Evolutionary conservation across 1,140 invertebrate species (phyloP).

Genomic region (Cydia splendana): DNA sequence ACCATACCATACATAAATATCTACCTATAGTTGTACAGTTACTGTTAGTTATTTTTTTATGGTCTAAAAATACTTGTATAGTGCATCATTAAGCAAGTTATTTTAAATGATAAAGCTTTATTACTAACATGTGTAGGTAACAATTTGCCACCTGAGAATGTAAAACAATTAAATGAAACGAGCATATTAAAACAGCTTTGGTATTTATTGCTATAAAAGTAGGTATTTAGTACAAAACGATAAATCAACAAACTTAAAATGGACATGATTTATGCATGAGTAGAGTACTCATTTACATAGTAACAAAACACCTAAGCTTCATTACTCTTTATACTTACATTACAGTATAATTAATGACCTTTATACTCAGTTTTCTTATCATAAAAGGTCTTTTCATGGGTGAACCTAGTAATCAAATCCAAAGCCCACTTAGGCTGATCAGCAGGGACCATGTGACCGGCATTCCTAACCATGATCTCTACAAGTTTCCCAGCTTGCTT

Average conservation of each 20-base stretch:
- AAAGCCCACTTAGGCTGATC: constrained; percentile 90
- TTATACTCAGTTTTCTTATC: constrained; percentile 8
- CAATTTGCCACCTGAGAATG: background rate
- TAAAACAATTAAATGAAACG: constrained; percentile 1
- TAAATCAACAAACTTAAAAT: constrained; percentile 9
- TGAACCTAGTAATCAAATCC: constrained; percentile 89
- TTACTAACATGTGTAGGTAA: constrained; percentile 2
- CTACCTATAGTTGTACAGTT: too few relatives aligned
- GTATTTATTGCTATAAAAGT: constrained; percentile 8
- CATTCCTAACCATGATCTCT: constrained; percentile 89
- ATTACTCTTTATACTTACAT: background rate
- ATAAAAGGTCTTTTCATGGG: constrained; percentile 80
- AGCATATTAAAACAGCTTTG: background rate
- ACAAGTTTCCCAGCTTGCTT: constrained; percentile 87
- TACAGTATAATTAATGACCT: constrained; percentile 5
- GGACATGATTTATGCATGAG: background rate
- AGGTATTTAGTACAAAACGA: constrained; percentile 1
- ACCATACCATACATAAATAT: too few relatives aligned
- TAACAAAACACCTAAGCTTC: background rate
- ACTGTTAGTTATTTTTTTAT: background rate
- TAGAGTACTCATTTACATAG: constrained; percentile 12
- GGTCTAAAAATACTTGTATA: background rate
- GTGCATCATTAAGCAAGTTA: background rate
- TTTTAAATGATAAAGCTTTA: constrained; percentile 22
- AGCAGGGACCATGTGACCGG: constrained; percentile 91